Evolutionary conservation across 2,113 vertebrate genomes (phyloP).

Genomic region (Oncorhynchus tshawytscha): DNA sequence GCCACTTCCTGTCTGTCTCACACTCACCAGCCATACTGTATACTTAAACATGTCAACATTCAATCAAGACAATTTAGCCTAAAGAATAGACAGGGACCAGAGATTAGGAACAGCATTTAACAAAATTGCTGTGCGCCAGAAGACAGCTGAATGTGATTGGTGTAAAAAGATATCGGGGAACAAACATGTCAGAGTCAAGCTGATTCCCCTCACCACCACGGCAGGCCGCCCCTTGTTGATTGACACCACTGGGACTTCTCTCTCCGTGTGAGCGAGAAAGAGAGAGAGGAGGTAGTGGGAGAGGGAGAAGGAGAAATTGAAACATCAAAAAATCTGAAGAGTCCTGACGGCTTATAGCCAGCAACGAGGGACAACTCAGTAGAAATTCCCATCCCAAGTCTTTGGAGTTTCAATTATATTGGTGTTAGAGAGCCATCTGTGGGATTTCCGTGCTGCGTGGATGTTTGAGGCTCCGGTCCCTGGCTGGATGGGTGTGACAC

Average conservation of each 20-base stretch:
- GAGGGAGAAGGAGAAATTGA: neutral
- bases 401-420: too few species aligned
- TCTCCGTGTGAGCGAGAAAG: conserved; percentile 36
- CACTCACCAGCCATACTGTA: too few species aligned
- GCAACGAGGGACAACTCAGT: too few species aligned
- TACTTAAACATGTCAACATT: conserved; percentile 18
- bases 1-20: too few species aligned
- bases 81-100: conserved; percentile 6
- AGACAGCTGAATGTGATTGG: conserved; percentile 63
- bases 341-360: too few species aligned
- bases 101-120: conserved; percentile 54
- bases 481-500: neutral
- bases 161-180: conserved; percentile 64
- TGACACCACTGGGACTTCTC: conserved; percentile 64
- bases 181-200: conserved; percentile 57
- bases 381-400: too few species aligned
- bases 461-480: neutral
- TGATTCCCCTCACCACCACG: conserved; percentile 56
- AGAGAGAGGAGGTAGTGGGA: conserved; percentile 17
- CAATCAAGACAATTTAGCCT: conserved; percentile 12
- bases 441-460: neutral
- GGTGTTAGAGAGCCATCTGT: conserved; percentile 10
- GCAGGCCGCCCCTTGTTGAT: conserved; percentile 54
- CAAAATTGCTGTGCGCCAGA: conserved; percentile 43
- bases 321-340: conserved; percentile 13